Conservation (phyloP, 2,797 vertebrate species). For the Sebastes taczanowskii region DNA sequence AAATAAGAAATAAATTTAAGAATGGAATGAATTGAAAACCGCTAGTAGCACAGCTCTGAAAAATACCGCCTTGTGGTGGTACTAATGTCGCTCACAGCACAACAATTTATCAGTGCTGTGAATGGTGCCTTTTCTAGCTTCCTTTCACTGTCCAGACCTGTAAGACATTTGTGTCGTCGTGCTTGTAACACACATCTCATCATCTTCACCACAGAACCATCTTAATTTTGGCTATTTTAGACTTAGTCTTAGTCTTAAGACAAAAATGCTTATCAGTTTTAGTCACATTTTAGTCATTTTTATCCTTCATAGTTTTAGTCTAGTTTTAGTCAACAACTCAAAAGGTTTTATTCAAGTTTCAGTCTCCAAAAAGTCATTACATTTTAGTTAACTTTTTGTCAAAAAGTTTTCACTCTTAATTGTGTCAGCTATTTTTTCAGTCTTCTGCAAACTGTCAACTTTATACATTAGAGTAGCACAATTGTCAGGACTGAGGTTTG, state of each 20-base stretch:
- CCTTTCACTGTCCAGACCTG: not conserved
- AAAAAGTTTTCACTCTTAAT: no score
- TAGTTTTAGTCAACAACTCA: not conserved
- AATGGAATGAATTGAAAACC: not conserved
- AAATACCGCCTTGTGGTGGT: not conserved
- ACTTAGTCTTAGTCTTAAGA: not conserved
- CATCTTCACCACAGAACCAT: not conserved
- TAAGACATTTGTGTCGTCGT: not conserved
- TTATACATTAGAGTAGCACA: no score
- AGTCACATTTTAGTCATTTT: not conserved
- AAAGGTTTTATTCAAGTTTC: not conserved
- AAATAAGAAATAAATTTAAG: not conserved
- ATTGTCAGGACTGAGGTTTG: no score
- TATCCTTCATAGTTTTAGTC: not conserved
- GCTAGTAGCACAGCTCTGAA: not conserved
- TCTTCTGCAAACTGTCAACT: no score
- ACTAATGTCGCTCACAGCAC: not conserved
- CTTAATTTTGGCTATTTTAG: not conserved
- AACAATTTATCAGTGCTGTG: not conserved
- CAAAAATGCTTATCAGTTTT: not conserved
- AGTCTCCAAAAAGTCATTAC: no score
- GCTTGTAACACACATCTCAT: not conserved
- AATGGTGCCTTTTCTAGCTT: not conserved
- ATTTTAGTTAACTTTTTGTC: no score
- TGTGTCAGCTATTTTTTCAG: no score